Percentiles rank a stretch among this genome's conserved stretches.
These are phyloP conservation scores for Penaeus vannamei DNA, from an alignment of 1,140 invertebrate species.

Conservation along the genomic window DNA sequence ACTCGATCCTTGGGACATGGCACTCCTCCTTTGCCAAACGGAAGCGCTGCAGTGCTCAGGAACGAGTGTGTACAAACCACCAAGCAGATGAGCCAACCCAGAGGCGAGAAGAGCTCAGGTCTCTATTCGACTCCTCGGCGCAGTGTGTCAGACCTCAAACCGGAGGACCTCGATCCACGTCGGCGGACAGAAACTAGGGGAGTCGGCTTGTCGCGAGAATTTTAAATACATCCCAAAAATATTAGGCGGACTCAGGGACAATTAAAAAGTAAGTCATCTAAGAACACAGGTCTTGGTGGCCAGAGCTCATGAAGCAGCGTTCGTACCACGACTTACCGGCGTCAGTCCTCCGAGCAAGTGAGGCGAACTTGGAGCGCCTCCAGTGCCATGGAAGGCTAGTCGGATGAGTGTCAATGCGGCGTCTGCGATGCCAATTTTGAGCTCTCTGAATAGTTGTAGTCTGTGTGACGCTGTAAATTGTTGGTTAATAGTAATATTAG, in stretches of 20 bases:
- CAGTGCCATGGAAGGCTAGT: constrained; percentile 46
- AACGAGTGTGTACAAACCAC: too few species aligned
- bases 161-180: background rate
- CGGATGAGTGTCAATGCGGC: too few species aligned
- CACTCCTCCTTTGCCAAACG: too few species aligned
- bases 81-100: too few species aligned
- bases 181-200: background rate
- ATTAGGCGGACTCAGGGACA: constrained; percentile 27
- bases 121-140: too few species aligned
- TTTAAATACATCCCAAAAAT: constrained; percentile 54
- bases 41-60: too few species aligned
- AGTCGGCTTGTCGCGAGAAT: constrained; percentile 19
- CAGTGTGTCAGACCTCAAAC: background rate
- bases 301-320: constrained; percentile 35
- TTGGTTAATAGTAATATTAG: too few species aligned
- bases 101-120: too few species aligned
- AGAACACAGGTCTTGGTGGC: constrained; percentile 30
- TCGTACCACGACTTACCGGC: constrained; percentile 51
- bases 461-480: too few species aligned
- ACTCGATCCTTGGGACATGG: too few species aligned
- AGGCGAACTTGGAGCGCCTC: constrained; percentile 36
- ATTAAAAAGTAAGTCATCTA: constrained; percentile 2
- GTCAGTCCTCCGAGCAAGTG: background rate
- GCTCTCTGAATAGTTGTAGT: too few species aligned
- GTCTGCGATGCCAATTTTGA: too few species aligned